Evolutionary conservation across 2,888 invertebrate species (phyloP).

Genomic region (Nomada flava): DNA sequence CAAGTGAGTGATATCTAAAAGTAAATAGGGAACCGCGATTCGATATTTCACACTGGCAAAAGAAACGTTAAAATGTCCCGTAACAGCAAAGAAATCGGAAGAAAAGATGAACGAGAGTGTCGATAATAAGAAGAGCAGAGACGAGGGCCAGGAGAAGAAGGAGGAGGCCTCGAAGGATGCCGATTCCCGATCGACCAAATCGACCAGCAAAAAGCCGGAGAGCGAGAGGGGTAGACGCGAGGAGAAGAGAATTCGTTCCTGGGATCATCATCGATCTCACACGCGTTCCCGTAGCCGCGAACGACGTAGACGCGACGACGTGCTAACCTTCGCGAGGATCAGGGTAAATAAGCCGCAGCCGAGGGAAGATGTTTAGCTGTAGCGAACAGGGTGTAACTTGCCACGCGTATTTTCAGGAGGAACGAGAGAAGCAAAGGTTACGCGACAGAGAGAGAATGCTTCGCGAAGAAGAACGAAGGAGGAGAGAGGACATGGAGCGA

Average conservation of each 20-base stretch:
- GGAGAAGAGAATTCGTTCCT: slow-evolving; percentile 82
- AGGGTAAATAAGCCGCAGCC: slow-evolving; percentile 85
- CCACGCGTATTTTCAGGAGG: slow-evolving; percentile 84
- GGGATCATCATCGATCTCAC: slow-evolving; percentile 80
- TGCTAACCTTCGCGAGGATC: slow-evolving; percentile 92
- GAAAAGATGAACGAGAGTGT: slow-evolving; percentile 75
- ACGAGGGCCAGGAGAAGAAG: slow-evolving; percentile 83
- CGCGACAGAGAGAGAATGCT: slow-evolving; percentile 91
- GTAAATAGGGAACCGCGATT: neutral
- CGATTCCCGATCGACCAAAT: slow-evolving; percentile 85
- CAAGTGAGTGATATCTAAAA: slow-evolving; percentile 64
- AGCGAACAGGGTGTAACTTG: neutral
- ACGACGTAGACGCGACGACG: slow-evolving; percentile 87
- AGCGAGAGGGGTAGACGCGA: slow-evolving; percentile 80
- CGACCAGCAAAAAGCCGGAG: slow-evolving; percentile 84
- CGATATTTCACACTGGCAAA: neutral
- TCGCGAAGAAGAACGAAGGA: slow-evolving; percentile 92
- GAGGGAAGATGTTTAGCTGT: neutral
- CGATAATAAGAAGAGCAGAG: slow-evolving; percentile 85
- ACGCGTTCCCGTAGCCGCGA: slow-evolving; percentile 83
- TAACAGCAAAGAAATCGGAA: slow-evolving; percentile 70
- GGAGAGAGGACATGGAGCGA: slow-evolving; percentile 91
- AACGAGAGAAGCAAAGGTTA: slow-evolving; percentile 89
- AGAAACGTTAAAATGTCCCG: slow-evolving; percentile 24
- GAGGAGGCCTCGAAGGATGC: slow-evolving; percentile 80